Conservation (phyloP, 2,888 invertebrate species). For the Melanargia galathea region DNA sequence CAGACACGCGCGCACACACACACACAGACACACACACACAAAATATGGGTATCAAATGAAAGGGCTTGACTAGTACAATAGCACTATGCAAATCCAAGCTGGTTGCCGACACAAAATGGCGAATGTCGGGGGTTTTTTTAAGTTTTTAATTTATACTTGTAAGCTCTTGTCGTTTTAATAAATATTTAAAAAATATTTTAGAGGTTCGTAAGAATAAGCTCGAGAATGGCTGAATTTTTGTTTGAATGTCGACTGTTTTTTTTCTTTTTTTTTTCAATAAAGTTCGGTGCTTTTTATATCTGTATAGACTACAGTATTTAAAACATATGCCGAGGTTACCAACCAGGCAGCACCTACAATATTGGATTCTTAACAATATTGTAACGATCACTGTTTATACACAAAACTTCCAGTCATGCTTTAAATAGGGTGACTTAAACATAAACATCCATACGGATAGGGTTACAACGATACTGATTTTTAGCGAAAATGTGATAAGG, state of each 20-base stretch:
- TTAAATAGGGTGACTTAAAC: constrained; percentile 24
- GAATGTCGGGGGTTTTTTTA: no score
- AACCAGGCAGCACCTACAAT: not conserved
- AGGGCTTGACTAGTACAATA: no score
- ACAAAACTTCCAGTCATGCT: constrained; percentile 25
- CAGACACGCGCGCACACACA: no score
- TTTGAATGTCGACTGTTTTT: not conserved
- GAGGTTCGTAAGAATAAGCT: not conserved
- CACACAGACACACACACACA: no score
- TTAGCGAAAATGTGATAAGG: no score
- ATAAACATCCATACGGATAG: constrained; percentile 21
- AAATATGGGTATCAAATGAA: no score
- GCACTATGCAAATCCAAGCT: no score
- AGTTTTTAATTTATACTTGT: no score
- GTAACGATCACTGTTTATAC: constrained; percentile 27
- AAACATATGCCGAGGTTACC: not conserved
- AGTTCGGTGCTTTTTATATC: not conserved
- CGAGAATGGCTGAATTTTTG: not conserved
- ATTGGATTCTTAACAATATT: not conserved
- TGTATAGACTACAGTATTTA: not conserved
- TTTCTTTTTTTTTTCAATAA: no score
- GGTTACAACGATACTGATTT: constrained; percentile 6
- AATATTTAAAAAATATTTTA: not conserved
- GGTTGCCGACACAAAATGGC: no score
- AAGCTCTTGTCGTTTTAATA: not conserved